These are phyloP conservation scores for Danio jaintianensis DNA, from an alignment of 2,797 vertebrate genomes.

Conservation along the genomic window DNA sequence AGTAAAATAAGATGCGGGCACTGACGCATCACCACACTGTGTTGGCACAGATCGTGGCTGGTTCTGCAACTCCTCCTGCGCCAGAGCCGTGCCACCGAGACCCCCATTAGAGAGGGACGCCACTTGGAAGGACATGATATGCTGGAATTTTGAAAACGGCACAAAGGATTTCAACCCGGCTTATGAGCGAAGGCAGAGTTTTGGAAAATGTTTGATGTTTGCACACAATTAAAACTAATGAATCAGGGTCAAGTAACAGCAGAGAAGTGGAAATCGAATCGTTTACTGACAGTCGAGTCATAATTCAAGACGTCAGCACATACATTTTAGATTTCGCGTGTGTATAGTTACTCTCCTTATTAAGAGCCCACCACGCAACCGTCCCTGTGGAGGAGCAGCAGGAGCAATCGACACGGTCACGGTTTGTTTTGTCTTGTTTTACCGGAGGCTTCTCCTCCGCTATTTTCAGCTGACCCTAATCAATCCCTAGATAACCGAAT, in stretches of 20 bases:
- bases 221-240: constrained; percentile 31
- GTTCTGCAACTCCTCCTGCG: constrained; percentile 50
- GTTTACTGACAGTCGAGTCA: constrained; percentile 9
- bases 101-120: constrained; percentile 40
- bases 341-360: constrained; percentile 16
- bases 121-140: constrained; percentile 40
- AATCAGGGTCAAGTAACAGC: constrained; percentile 10
- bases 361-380: neutral
- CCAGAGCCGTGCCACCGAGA: constrained; percentile 34
- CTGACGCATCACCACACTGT: constrained; percentile 52
- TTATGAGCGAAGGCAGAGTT: constrained; percentile 1
- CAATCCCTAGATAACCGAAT: constrained; percentile 60
- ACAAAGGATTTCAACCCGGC: constrained; percentile 27
- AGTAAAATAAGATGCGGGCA: constrained; percentile 50
- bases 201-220: constrained; percentile 19
- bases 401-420: constrained; percentile 9
- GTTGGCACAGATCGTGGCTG: constrained; percentile 46
- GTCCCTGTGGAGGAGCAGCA: neutral
- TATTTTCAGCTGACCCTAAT: constrained; percentile 60
- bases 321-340: constrained; percentile 17
- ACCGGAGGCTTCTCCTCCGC: constrained; percentile 32
- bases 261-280: constrained; percentile 7
- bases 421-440: constrained; percentile 48
- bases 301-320: constrained; percentile 18
- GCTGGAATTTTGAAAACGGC: constrained; percentile 30